Percentiles rank a stretch among this genome's conserved stretches.
phyloP scores from a whole-genome alignment of 2,113 vertebrate genomes.

The Phaethornis superciliosus region DNA sequence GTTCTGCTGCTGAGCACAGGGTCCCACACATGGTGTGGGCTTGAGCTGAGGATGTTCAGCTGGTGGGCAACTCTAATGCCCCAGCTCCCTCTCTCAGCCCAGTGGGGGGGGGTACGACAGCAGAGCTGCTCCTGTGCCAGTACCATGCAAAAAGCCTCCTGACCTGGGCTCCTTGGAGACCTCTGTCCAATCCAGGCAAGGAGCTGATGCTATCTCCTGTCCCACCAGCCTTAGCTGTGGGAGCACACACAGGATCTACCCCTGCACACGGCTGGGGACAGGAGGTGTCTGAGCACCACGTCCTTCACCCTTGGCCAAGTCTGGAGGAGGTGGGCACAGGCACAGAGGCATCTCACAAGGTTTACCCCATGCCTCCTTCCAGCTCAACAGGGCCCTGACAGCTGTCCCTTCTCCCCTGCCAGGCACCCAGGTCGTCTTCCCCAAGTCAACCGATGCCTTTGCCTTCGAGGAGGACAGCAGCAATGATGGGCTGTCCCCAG shows the following conservation, averaged over 20 bases:
- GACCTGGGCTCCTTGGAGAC: accelerated
- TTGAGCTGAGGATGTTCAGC: accelerated
- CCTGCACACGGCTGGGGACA: accelerated
- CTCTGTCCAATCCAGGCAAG: not conserved
- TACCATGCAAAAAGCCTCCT: not conserved
- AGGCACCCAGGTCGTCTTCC: conserved; percentile 86
- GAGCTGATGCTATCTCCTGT: not conserved
- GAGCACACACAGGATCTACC: not conserved
- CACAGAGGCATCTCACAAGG: accelerated
- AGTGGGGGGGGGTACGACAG: accelerated
- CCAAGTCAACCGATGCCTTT: conserved; percentile 87
- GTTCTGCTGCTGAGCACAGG: not conserved
- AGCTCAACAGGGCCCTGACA: not conserved
- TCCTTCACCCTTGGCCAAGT: accelerated
- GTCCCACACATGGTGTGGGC: accelerated
- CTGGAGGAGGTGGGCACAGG: accelerated
- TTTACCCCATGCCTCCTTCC: not conserved
- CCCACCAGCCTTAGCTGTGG: accelerated
- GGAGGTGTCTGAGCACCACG: accelerated
- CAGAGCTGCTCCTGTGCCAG: not conserved
- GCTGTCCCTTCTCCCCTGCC: not conserved
- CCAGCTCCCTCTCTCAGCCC: not conserved
- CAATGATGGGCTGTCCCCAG: conserved; percentile 91
- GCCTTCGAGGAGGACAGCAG: conserved; percentile 97
- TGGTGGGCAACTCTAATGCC: accelerated